Evolutionary conservation across 1,140 invertebrate species (phyloP), one percentile per base, ranked within the genome.

Genomic region (Drosophila micromelanica): DNA sequence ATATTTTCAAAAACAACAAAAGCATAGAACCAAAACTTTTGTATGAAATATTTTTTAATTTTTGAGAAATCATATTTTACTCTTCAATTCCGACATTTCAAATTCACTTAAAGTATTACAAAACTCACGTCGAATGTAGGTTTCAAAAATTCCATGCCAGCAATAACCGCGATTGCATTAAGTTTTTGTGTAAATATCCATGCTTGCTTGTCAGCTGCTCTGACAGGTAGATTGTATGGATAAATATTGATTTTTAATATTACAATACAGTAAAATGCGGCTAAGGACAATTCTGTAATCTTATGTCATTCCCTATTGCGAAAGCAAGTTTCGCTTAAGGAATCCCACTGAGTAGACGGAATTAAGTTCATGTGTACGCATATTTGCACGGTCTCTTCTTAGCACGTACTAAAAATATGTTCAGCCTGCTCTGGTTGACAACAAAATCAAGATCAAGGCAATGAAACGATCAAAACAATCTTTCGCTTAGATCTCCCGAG

Each of bases 361-460:
- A 55, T 17, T 17, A 48, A 12, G n/a, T 43, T 6, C 17, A 48
- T 49, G 35, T 49, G n/a, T 54, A 9, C 45, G 40, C 11, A 37
- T 8, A 51, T 67, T 46, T 45, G 23, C 76, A 60, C 42, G 72
- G 55, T 62, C 20, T 46, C 11, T 37, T 13, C 15, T 59, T 23
- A 81, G 54, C 45, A 46, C 42, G 42, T 70, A 86, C 82, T 87
- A 87, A 78, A 82, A 82, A 82, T 86, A 87, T 86, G 69, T 54
- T 71, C 40, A 48, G 40, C n/a, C 45, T 68, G 37, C 35, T 56
- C 57, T 63, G 72, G 84, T 87, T 89, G 84, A 89, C 82, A 89
- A 82, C 82, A 86, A 67, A 68, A 72, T 84, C 84, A 89, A 87
- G 84, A 89, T 87, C 84, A 87, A 87, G 84, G 85, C 85, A 62